Percentiles rank a stretch among this genome's conserved stretches.
phyloP scores from a whole-genome alignment of 2,888 invertebrate species.

The Epirrhoe tristata region DNA sequence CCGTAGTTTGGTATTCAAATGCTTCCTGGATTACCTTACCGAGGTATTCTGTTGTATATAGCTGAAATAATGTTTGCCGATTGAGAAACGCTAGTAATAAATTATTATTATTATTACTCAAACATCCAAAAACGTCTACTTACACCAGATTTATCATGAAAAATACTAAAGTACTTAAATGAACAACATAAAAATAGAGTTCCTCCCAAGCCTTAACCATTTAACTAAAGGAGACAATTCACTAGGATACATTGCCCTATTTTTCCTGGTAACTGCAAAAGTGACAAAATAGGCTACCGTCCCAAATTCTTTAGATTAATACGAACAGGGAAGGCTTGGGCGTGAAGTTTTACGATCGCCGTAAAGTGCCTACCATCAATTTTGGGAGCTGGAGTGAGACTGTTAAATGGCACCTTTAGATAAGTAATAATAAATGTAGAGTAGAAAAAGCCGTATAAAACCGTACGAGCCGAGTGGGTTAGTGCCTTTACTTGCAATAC shows the following conservation, averaged over 20 bases:
- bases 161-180: not conserved
- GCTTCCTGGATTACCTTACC: slow-evolving; percentile 22
- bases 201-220: not conserved
- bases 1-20: slow-evolving; percentile 36
- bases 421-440: slow-evolving; percentile 38
- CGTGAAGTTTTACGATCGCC: slow-evolving; percentile 48
- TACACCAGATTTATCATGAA: no score
- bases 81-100: no score
- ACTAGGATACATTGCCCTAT: slow-evolving; percentile 20
- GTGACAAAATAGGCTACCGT: slow-evolving; percentile 37
- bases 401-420: slow-evolving; percentile 39
- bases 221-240: slow-evolving; percentile 8
- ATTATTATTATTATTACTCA: no score
- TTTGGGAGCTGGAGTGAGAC: slow-evolving; percentile 40
- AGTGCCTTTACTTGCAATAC: no score
- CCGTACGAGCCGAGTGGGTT: no score
- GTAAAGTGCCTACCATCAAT: slow-evolving; percentile 50
- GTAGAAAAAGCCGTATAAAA: slow-evolving; percentile 12
- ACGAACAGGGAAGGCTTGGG: slow-evolving; percentile 45
- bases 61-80: not conserved
- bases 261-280: slow-evolving; percentile 32
- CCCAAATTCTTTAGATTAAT: slow-evolving; percentile 48
- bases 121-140: no score
- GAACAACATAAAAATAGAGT: not conserved
- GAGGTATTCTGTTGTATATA: not conserved